A percentile compares a stretch with the other conserved stretches of the same genome.
These are phyloP conservation scores for Rhingia rostrata DNA, from an alignment of 2,888 invertebrate genomes.

Conservation along the genomic window DNA sequence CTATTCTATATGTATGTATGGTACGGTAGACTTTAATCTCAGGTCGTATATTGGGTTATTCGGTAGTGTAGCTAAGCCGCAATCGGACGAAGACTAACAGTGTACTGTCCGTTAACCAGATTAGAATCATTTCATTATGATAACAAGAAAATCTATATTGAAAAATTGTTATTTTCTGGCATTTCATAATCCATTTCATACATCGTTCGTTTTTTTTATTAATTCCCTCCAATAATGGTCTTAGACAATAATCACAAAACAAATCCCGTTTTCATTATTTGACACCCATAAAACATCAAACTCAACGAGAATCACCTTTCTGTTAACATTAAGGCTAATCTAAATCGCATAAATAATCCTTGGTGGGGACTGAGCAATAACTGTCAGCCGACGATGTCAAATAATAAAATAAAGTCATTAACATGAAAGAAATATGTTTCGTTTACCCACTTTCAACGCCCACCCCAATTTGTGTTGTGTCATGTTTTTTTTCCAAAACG, in stretches of 20 bases:
- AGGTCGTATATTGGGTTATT: too few species aligned
- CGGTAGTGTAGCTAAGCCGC: too few species aligned
- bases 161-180: too few species aligned
- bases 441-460: constrained; percentile 63
- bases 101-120: too few species aligned
- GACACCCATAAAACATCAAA: constrained; percentile 64
- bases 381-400: constrained; percentile 69
- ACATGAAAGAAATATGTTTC: constrained; percentile 74
- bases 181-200: too few species aligned
- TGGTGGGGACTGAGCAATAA: constrained; percentile 63
- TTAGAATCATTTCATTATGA: too few species aligned
- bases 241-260: constrained; percentile 57
- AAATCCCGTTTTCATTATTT: constrained; percentile 55
- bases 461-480: constrained; percentile 2
- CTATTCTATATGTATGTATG: too few species aligned
- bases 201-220: constrained; percentile 22
- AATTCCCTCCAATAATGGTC: constrained; percentile 64
- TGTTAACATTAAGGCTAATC: constrained; percentile 68
- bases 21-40: too few species aligned
- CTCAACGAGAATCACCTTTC: constrained; percentile 70
- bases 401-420: constrained; percentile 74
- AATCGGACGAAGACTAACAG: too few species aligned
- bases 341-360: constrained; percentile 61
- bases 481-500: constrained; percentile 26
- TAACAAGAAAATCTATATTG: too few species aligned